Conservation (phyloP, 1,140 invertebrate genomes). For the Chionoecetes opilio region DNA sequence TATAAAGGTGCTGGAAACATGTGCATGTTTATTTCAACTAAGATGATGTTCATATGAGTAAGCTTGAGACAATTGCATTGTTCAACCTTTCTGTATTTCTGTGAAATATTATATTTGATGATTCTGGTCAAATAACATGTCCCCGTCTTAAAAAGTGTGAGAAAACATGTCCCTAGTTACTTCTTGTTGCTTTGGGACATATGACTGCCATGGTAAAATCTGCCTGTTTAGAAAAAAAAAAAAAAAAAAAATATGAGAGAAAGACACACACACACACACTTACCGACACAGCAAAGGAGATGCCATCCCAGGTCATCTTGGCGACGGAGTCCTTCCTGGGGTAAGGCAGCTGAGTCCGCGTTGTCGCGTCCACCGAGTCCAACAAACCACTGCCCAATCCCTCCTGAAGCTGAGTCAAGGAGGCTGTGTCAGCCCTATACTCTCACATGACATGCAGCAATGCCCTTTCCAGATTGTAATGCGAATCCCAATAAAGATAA, state of each 20-base stretch:
- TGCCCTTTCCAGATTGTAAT: background rate
- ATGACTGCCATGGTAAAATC: no score
- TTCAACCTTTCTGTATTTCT: no score
- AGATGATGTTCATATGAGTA: no score
- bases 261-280: constrained; percentile 75
- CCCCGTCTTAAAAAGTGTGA: no score
- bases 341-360: constrained; percentile 77
- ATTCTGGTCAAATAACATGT: no score
- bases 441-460: background rate
- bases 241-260: background rate
- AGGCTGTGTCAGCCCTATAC: background rate
- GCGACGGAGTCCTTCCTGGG: constrained; percentile 84
- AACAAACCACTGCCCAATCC: constrained; percentile 58
- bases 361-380: constrained; percentile 65
- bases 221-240: background rate
- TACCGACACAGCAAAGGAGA: constrained; percentile 83
- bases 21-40: no score
- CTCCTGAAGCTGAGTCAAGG: constrained; percentile 75
- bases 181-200: no score
- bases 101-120: no score
- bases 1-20: no score
- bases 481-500: no score
- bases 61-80: no score
- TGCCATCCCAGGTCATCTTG: constrained; percentile 84
- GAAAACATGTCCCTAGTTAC: no score